Base-by-base conservation (phyloP, 2,113 vertebrate genomes). In the Picathartes gymnocephalus region DNA sequence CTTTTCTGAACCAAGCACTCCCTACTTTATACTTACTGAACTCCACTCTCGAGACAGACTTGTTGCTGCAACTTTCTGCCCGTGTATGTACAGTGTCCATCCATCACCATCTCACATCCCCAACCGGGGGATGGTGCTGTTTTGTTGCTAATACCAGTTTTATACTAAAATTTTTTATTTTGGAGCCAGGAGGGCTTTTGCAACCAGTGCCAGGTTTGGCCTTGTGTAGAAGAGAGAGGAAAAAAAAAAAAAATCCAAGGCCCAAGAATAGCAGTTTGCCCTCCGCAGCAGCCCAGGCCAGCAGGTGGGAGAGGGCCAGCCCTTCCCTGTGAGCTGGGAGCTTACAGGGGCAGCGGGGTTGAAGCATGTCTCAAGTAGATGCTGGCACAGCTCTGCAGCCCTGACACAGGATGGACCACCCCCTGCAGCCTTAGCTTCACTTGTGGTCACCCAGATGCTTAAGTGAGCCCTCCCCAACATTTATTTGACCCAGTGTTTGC, bases 301-400 rank as follows among this genome's bases (percentile, higher is more conserved):
- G 71, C 20, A 19, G 47, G 61, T 35, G 20, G 48, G 39, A 74
- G 33, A 11, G 22, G 53, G 44, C 33, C 10, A 8, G 53, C 35
- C 33, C 60, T 57, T 42, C 53, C 56, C 48, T n/a, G 33, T 0
- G 0, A 13, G 30, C 21, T 31, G 22, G 45, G 53, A 66, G 47
- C 60, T 81, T 35, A 54, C 0, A 3, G 51, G 44, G 24, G 4
- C 1, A 0, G 33, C 1, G 0, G 33, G 13, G 16, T 47, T 2
- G 1, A 33, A 48, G 24, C 10, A 0, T 0, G 1, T 37, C 33
- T 47, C 0, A 0, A 42, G 28, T 30, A 33, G 60, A 27, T 35
- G 31, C 68, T 61, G 68, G 35, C 45, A 50, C n/a, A 65, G 45
- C 44, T 61, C 57, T 11, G 33, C 6, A 0, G 27, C 22, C 53